Percentiles rank a stretch among this genome's conserved stretches.
Evolutionary conservation across 2,113 vertebrate genomes (phyloP).

Genomic region (Chrysochloris asiatica): DNA sequence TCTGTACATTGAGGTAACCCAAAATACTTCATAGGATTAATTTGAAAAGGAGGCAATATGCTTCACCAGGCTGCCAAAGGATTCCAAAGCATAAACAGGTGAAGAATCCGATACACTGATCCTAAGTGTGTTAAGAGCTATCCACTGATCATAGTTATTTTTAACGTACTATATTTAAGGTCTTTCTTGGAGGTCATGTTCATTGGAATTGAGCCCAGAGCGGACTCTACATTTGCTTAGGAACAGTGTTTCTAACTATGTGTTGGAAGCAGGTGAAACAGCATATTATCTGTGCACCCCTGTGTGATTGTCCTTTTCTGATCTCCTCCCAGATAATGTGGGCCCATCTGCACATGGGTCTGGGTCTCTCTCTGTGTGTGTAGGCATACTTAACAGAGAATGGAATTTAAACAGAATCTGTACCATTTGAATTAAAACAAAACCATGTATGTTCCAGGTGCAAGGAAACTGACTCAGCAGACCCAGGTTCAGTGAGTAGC

Average conservation of each 20-base stretch:
- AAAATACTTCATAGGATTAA: not conserved
- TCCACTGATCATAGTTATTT: not conserved
- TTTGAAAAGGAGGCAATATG: not conserved
- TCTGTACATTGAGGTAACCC: too few relatives aligned
- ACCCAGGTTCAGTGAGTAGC: constrained; percentile 3
- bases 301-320: not conserved
- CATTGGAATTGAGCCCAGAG: not conserved
- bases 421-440: constrained; percentile 20
- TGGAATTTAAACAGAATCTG: not conserved
- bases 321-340: not conserved
- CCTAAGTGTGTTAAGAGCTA: too few relatives aligned
- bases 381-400: not conserved
- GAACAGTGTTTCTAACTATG: not conserved
- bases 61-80: constrained; percentile 17
- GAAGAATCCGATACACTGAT: not conserved
- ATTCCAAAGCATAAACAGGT: not conserved
- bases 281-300: accelerated
- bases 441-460: not conserved
- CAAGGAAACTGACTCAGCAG: not conserved
- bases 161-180: not conserved
- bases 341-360: not conserved
- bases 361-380: not conserved
- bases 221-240: not conserved
- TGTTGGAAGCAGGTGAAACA: not conserved
- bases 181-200: constrained; percentile 5